Evolutionary conservation across 2,888 invertebrate species (phyloP).

Genomic region (Eupithecia tripunctaria): DNA sequence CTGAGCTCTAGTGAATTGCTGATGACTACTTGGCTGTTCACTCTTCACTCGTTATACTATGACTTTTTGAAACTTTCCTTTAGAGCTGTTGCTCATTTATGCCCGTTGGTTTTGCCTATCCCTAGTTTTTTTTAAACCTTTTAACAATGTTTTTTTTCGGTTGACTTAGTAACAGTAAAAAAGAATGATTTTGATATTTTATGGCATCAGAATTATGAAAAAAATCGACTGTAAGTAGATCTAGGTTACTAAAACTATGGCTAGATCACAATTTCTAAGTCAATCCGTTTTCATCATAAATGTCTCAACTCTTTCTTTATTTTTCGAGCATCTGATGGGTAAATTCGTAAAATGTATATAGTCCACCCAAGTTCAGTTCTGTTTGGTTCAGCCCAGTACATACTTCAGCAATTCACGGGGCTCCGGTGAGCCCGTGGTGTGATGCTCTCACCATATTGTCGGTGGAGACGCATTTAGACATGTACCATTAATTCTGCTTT

Average conservation of each 20-base stretch:
- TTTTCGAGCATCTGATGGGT: not conserved
- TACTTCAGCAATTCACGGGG: slow-evolving; percentile 21
- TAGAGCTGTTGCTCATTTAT: not conserved
- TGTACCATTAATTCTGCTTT: slow-evolving; percentile 42
- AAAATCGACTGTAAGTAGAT: not conserved
- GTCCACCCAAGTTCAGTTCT: not conserved
- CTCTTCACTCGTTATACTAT: not conserved
- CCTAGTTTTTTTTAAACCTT: not conserved
- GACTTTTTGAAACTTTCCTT: not conserved
- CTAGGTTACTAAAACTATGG: not conserved
- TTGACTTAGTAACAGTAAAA: no score
- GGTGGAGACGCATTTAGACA: slow-evolving; percentile 59
- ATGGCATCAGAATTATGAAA: not conserved
- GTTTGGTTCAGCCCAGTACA: not conserved
- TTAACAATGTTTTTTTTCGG: no score
- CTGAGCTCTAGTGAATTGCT: slow-evolving; percentile 33
- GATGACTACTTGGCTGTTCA: not conserved
- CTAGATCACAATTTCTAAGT: not conserved
- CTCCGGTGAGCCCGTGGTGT: slow-evolving; percentile 23
- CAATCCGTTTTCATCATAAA: not conserved
- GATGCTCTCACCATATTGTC: slow-evolving; percentile 65
- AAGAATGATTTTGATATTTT: no score
- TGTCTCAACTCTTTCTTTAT: not conserved
- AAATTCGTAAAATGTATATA: not conserved
- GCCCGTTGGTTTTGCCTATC: not conserved